A percentile compares a stretch with the other conserved stretches of the same genome.
phyloP scores from a whole-genome alignment of 2,888 invertebrate species.

The Apamea sordens region DNA sequence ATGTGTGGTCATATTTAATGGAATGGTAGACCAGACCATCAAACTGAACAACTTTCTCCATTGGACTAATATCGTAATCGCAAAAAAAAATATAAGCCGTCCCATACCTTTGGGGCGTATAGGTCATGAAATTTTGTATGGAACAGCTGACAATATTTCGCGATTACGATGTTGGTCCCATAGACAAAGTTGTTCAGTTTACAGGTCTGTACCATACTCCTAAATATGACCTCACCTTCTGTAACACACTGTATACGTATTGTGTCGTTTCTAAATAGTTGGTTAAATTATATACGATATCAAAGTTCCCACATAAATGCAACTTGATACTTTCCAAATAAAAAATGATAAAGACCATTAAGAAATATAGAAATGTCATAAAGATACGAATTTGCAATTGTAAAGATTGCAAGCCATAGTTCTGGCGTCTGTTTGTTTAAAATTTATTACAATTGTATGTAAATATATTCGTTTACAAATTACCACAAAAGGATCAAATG shows the following conservation, averaged over 20 bases:
- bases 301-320: slow-evolving; percentile 41
- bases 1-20: background rate
- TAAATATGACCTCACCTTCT: background rate
- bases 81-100: background rate
- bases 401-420: slow-evolving; percentile 50
- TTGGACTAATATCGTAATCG: too few relatives aligned
- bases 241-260: background rate
- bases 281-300: slow-evolving; percentile 6
- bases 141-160: too few relatives aligned
- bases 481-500: slow-evolving; percentile 58
- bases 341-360: slow-evolving; percentile 43
- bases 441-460: slow-evolving; percentile 63
- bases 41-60: background rate
- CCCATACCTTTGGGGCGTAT: too few relatives aligned
- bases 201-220: background rate
- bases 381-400: slow-evolving; percentile 62
- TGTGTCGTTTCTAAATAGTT: slow-evolving; percentile 23
- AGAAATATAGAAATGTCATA: slow-evolving; percentile 30
- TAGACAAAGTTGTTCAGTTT: background rate
- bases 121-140: background rate
- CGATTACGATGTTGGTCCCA: background rate
- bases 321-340: slow-evolving; percentile 47
- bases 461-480: slow-evolving; percentile 66
- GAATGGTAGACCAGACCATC: background rate
- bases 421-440: slow-evolving; percentile 26